Evolutionary conservation across 2,113 vertebrate species (phyloP).

Genomic region (Paedocypris sp.): DNA sequence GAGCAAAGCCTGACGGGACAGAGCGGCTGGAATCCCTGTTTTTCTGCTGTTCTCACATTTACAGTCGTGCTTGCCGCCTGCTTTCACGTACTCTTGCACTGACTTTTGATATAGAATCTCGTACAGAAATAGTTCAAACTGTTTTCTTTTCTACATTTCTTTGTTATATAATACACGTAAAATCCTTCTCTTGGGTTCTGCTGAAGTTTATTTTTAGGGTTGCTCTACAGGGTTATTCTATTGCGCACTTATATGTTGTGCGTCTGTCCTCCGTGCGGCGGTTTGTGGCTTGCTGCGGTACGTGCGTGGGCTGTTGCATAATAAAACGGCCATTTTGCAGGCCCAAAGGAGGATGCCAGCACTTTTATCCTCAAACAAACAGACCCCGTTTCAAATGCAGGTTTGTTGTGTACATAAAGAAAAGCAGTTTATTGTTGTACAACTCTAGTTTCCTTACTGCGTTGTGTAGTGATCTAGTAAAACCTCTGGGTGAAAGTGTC

Average conservation of each 20-base stretch:
- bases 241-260: too few species aligned
- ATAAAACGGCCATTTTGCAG: constrained; percentile 23
- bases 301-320: constrained; percentile 22
- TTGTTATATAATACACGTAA: too few species aligned
- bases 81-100: too few species aligned
- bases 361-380: constrained; percentile 26
- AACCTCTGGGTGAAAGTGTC: constrained; percentile 28
- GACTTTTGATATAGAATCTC: too few species aligned
- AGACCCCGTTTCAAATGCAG: constrained; percentile 14
- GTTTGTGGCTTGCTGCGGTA: constrained; percentile 11
- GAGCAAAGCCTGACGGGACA: background rate
- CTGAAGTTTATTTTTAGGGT: too few species aligned
- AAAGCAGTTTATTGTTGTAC: background rate
- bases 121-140: too few species aligned
- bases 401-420: constrained; percentile 19
- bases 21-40: background rate
- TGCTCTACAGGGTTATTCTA: too few species aligned
- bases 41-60: too few species aligned
- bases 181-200: too few species aligned
- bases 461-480: background rate
- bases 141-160: too few species aligned
- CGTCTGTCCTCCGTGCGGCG: too few species aligned
- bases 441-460: background rate
- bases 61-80: too few species aligned
- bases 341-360: constrained; percentile 27